phyloP scores from a whole-genome alignment of 2,797 vertebrate species.

The Coranthus polyacanthus region DNA sequence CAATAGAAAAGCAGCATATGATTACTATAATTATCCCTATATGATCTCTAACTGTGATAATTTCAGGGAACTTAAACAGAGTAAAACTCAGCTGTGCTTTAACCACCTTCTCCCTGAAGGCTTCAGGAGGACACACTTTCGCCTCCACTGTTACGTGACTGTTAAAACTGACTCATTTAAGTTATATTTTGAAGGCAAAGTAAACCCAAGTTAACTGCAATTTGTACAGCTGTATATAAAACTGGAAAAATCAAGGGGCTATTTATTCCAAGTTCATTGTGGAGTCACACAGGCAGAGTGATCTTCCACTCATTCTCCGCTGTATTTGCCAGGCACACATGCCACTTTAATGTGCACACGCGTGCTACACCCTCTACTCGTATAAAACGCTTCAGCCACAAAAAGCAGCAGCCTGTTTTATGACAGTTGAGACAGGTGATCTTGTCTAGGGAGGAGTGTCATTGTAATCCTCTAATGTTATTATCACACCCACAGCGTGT shows the following conservation, averaged over 20 bases:
- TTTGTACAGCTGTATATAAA: too few species aligned
- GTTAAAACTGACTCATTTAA: conserved; percentile 5
- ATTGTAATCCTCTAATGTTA: conserved; percentile 82
- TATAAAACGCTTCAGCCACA: conserved; percentile 57
- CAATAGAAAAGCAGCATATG: too few species aligned
- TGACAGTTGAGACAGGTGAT: conserved; percentile 76
- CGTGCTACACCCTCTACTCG: conserved; percentile 39
- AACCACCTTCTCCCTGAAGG: neutral
- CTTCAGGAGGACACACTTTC: neutral
- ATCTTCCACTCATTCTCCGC: conserved; percentile 19
- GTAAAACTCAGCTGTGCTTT: conserved; percentile 11
- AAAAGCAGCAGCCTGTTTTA: conserved; percentile 72
- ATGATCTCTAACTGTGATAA: conserved; percentile 23
- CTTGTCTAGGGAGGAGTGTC: conserved; percentile 77
- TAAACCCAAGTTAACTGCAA: too few species aligned
- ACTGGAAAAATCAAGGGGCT: too few species aligned
- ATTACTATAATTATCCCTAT: conserved; percentile 48
- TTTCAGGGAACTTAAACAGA: conserved; percentile 29
- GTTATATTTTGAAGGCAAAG: too few species aligned
- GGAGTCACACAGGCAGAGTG: neutral
- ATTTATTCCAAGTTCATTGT: too few species aligned
- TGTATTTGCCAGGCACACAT: conserved; percentile 24
- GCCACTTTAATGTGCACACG: conserved; percentile 7
- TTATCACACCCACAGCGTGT: conserved; percentile 78
- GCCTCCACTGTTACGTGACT: neutral